These are phyloP conservation scores for Xiphorhynchus erythropygius DNA, from an alignment of 2,797 vertebrate genomes.

Conservation along the genomic window DNA sequence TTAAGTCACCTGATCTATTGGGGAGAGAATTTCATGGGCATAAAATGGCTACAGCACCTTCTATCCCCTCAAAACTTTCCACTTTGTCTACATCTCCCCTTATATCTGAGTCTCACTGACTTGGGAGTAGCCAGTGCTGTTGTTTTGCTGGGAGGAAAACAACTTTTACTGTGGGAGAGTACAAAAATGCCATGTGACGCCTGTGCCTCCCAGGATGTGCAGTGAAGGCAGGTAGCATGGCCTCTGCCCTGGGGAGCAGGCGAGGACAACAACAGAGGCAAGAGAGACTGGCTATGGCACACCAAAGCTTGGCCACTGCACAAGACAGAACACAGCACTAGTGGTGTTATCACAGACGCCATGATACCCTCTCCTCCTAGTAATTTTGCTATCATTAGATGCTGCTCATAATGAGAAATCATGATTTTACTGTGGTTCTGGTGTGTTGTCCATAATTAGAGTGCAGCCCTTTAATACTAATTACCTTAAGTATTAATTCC, in stretches of 20 bases:
- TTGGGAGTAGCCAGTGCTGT: not conserved
- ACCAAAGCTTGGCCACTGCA: not conserved
- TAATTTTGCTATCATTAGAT: slow-evolving; percentile 34
- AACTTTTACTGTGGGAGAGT: not conserved
- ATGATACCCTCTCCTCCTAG: not conserved
- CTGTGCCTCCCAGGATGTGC: not conserved
- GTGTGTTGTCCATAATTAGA: slow-evolving; percentile 41
- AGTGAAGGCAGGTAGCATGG: not conserved
- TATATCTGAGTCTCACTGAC: not conserved
- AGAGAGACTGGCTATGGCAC: not conserved
- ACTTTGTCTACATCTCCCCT: not conserved
- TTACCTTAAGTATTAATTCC: slow-evolving; percentile 50
- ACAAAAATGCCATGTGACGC: not conserved
- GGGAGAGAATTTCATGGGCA: not conserved
- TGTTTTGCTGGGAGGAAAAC: not conserved
- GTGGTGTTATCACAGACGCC: not conserved
- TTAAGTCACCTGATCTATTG: not conserved
- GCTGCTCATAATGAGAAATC: slow-evolving; percentile 26
- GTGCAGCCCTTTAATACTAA: slow-evolving; percentile 8
- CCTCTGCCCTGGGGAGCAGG: not conserved
- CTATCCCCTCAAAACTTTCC: not conserved
- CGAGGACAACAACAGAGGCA: not conserved
- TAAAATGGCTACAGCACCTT: not conserved
- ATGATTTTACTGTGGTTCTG: slow-evolving; percentile 5
- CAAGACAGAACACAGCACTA: not conserved